phyloP scores from a whole-genome alignment of 1,140 invertebrate genomes.

The Drosophila erecta region DNA sequence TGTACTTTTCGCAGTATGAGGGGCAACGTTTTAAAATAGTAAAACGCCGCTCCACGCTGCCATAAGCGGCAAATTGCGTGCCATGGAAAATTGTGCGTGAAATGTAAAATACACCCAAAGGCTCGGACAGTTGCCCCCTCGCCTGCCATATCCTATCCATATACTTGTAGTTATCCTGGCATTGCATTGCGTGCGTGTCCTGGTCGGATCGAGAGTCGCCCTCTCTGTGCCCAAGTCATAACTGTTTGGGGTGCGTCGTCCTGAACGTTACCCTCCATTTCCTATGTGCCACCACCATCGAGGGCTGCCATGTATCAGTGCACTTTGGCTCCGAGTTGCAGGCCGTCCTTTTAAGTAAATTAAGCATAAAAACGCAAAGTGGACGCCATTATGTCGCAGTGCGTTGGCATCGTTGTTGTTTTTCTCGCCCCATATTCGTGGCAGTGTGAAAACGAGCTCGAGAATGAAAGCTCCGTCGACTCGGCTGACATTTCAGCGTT shows the following conservation, averaged over 20 bases:
- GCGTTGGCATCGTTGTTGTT: constrained; percentile 50
- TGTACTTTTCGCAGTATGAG: background rate
- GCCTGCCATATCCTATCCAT: background rate
- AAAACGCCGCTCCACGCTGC: constrained; percentile 34
- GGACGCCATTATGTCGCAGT: constrained; percentile 83
- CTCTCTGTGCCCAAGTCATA: constrained; percentile 45
- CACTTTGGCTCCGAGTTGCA: constrained; percentile 39
- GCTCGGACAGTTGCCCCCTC: constrained; percentile 5
- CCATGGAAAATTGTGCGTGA: constrained; percentile 82
- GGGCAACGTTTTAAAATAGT: constrained; percentile 58
- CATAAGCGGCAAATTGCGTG: constrained; percentile 79
- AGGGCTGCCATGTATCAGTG: constrained; percentile 43
- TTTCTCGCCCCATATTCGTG: constrained; percentile 12
- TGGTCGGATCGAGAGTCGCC: constrained; percentile 13
- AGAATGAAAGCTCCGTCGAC: constrained; percentile 23
- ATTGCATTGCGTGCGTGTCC: constrained; percentile 70
- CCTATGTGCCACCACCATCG: background rate
- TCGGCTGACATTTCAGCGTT: constrained; percentile 58
- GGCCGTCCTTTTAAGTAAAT: constrained; percentile 81
- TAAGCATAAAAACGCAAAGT: constrained; percentile 84
- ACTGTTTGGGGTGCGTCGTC: constrained; percentile 48
- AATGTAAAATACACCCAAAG: constrained; percentile 72
- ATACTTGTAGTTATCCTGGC: constrained; percentile 20
- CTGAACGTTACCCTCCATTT: constrained; percentile 2
- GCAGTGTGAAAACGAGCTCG: constrained; percentile 40